Evolutionary conservation across 2,797 vertebrate genomes (phyloP).

Genomic region (Argya squamiceps): DNA sequence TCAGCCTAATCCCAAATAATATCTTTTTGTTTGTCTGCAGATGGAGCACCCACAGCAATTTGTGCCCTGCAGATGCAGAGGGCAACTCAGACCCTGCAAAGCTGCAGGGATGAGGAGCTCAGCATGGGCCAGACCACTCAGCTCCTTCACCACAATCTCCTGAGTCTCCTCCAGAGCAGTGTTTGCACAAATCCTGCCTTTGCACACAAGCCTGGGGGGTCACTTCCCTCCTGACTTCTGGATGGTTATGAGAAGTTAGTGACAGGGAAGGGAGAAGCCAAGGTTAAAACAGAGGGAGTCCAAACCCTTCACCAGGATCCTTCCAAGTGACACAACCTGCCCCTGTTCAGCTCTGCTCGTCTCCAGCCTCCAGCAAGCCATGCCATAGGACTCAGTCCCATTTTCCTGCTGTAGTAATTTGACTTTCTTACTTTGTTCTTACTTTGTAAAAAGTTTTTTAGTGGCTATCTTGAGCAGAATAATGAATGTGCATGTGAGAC

Average conservation of each 20-base stretch:
- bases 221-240: neutral
- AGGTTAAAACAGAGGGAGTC: fast-evolving
- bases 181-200: neutral
- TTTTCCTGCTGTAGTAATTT: fast-evolving
- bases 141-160: fast-evolving
- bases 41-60: neutral
- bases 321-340: fast-evolving
- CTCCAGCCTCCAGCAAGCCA: neutral
- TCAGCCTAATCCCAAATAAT: neutral
- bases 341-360: neutral
- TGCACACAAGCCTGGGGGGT: neutral
- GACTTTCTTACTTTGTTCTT: neutral
- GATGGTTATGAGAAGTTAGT: neutral
- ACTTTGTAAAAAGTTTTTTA: neutral
- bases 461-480: neutral
- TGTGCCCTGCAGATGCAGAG: fast-evolving
- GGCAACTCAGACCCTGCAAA: neutral
- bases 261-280: neutral
- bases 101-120: neutral
- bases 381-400: neutral
- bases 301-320: neutral
- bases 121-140: fast-evolving
- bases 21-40: neutral
- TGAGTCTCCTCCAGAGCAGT: fast-evolving
- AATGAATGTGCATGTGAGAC: fast-evolving